Evolutionary conservation across 2,113 vertebrate genomes (phyloP).

Genomic region (Stictonetta naevosa): DNA sequence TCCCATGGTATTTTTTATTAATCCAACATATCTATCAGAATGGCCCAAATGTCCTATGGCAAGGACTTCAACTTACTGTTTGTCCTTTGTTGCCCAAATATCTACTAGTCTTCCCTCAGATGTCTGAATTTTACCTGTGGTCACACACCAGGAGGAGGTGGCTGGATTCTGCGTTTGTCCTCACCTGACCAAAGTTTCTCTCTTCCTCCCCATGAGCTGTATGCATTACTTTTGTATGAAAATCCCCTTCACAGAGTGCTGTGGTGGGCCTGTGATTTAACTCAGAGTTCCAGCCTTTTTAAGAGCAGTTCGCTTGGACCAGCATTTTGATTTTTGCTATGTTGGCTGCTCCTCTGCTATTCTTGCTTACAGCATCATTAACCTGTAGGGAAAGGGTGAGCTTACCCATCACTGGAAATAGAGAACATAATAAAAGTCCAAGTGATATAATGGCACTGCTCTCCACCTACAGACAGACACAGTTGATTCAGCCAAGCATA

Average conservation of each 20-base stretch:
- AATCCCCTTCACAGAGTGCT: rapidly evolving
- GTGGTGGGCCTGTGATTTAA: not conserved
- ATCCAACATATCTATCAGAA: not conserved
- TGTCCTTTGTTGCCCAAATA: not conserved
- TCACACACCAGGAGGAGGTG: not conserved
- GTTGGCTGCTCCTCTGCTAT: not conserved
- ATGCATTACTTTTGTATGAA: not conserved
- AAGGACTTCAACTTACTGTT: not conserved
- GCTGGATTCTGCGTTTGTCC: rapidly evolving
- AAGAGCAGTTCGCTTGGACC: not conserved
- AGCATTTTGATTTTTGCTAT: not conserved
- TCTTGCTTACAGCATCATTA: not conserved
- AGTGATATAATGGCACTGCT: not conserved
- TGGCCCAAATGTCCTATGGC: not conserved
- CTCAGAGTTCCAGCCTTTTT: not conserved
- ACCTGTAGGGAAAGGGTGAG: not conserved
- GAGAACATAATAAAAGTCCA: not conserved
- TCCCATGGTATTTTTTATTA: not conserved
- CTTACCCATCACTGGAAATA: not conserved
- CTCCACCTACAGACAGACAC: not conserved
- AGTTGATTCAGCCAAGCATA: not conserved
- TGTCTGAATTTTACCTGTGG: not conserved
- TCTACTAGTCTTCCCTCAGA: not conserved
- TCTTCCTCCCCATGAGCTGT: not conserved
- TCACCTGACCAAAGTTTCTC: not conserved